Base-by-base conservation (phyloP, 2,113 vertebrate genomes). In the Thalassoma bifasciatum region DNA sequence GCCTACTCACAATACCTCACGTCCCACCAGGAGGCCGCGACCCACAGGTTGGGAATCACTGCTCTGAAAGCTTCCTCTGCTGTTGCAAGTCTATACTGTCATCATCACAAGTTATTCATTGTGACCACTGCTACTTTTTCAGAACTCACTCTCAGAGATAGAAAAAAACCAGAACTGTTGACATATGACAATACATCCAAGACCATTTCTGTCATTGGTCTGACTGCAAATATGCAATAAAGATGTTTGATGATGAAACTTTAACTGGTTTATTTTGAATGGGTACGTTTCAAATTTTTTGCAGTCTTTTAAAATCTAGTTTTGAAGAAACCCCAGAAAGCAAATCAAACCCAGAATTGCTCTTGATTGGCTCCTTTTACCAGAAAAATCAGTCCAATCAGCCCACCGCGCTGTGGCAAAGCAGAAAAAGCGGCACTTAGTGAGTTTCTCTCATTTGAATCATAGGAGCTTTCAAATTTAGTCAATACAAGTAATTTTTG, bases 301-400 rank as follows among this genome's bases (percentile, higher is more conserved):
- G 46, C 21, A 51, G 14, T n/a, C 14, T 52, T 60, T 70, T 19
- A 70, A 66, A 63, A 66, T 8, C 19, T 36, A 11, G 8, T 17
- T 79, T n/a, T n/a, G 46, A 53, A 54, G 23, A 34, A 69, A 53
- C 21, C 14, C 1, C 13, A 26, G 68, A 51, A 8, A 82, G 82
- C 72, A 72, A 23, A 59, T 23, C 21, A 26, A 50, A 58, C 50
- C 63, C 37, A 21, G 42, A 70, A 58, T 64, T 64, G 44, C 59
- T 37, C 53, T 71, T 65, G 52, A 71, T 77, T 70, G 52, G 3
- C 37, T 23, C 21, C 12, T 17, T 17, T 76, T 36, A 37, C 58
- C 38, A 40, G 51, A 71, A 30, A 84, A 73, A 81, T 77, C 73
- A 69, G 77, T 73, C 64, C 73, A 61, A 70, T 81, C 69, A 73